Evolutionary conservation across 2,797 vertebrate species (phyloP), one percentile per base, ranked within the genome.

Genomic region (Artibeus lituratus): DNA sequence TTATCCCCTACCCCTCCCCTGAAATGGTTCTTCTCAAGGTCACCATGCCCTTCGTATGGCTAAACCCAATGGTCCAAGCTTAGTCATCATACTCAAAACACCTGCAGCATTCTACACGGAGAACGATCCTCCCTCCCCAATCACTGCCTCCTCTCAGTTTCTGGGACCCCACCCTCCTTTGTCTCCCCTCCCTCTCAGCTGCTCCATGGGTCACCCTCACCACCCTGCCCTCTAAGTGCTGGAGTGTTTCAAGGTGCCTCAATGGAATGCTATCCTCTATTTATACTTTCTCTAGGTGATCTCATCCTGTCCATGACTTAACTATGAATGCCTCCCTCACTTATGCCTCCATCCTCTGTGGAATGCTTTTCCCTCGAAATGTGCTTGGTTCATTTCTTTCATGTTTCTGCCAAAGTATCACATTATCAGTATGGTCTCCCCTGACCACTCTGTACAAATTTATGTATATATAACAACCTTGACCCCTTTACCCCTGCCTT

Each of bases 341-440:
- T 76, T 59, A 67, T 18, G n/a, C 26, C 14, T 53, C 47, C 3
- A 69, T 57, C 26, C 3, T 82, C 81, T 83, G 4, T 76, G 29
- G 80, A 84, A 93, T 44, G 32, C n/a, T 86, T 81, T 89, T 55
- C 42, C n/a, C 47, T 67, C 19, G n/a, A 81, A 87, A 80, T 91
- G 21, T n/a, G 35, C 21, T 62, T 93, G 53, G 14, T 26, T 90
- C 35, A 76, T 32, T 87, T 96, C 81, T 82, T 74, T 69, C 35
- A 57, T 10, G 9, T 87, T 94, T 90, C 72, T 96, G 62, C 62
- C 83, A 47, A 83, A 93, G 78, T n/a, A 47, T 57, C 44, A 65
- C 22, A 15, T 49, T 86, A 39, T 70, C 32, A n/a, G 26, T 19
- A 49, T 81, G 29, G 72, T 70, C 29, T 29, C 21, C 29, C 32